Evolutionary conservation across 64 coral and sea anemone species (phyloP).

Genomic region (Montipora sp.): DNA sequence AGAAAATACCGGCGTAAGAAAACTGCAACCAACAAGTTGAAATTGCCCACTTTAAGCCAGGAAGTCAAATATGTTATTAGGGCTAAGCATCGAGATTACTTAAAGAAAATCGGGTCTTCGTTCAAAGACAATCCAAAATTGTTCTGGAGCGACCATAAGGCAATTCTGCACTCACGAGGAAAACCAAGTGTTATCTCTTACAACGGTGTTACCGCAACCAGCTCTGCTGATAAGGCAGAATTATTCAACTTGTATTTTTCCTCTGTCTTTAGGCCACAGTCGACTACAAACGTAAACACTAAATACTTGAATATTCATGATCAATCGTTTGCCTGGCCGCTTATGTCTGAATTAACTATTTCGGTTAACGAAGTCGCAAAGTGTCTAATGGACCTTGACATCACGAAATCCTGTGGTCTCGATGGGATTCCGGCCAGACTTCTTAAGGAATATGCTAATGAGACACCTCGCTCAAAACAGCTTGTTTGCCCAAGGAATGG

Average conservation of each 20-base stretch:
- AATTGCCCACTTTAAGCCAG: background rate
- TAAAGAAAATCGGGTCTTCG: slow-evolving; percentile 20
- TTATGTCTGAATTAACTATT: slow-evolving; percentile 13
- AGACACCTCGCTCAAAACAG: slow-evolving; percentile 5
- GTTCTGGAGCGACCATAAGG: slow-evolving; percentile 48
- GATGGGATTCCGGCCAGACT: slow-evolving; percentile 32
- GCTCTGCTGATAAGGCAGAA: slow-evolving; percentile 35
- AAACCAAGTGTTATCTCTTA: slow-evolving; percentile 35
- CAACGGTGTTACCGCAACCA: background rate
- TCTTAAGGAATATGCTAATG: slow-evolving; percentile 21
- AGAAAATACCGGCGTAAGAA: slow-evolving; percentile 6
- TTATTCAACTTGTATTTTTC: slow-evolving; percentile 43
- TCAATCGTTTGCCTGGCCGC: slow-evolving; percentile 5
- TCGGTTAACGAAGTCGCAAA: slow-evolving; percentile 22
- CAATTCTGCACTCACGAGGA: slow-evolving; percentile 33
- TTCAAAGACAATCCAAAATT: slow-evolving; percentile 31
- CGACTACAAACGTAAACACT: background rate
- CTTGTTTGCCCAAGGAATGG: slow-evolving; percentile 33
- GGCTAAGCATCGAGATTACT: slow-evolving; percentile 20
- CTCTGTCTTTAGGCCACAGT: slow-evolving; percentile 1
- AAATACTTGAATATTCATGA: slow-evolving; percentile 16
- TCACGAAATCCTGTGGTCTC: slow-evolving; percentile 38
- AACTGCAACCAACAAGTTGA: slow-evolving; percentile 1
- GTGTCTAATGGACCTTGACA: slow-evolving; percentile 30
- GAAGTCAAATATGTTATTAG: slow-evolving; percentile 19